Conservation (phyloP, 2,113 vertebrate genomes). For the Nycticebus coucang region DNA sequence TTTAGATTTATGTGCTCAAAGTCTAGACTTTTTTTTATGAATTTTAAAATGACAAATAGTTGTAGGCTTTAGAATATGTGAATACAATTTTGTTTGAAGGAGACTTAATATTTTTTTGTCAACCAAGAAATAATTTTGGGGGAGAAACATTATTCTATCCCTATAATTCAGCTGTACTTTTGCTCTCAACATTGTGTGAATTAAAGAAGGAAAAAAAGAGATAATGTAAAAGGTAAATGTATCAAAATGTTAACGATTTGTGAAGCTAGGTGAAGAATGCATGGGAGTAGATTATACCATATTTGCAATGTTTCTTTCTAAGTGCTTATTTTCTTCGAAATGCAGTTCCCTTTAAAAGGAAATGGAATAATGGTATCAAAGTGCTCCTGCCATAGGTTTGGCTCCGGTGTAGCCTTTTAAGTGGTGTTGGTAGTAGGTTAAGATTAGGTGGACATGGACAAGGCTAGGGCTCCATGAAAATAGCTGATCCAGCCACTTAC, state of each 20-base stretch:
- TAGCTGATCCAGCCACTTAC: background rate
- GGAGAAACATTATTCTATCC: background rate
- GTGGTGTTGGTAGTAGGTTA: background rate
- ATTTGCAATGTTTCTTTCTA: background rate
- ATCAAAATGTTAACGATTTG: background rate
- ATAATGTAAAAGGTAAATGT: background rate
- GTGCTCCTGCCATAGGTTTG: background rate
- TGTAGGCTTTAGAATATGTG: background rate
- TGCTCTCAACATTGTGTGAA: background rate
- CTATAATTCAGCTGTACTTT: background rate
- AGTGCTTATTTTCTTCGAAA: background rate
- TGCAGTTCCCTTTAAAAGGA: background rate
- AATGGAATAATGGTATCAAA: background rate
- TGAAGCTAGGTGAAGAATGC: background rate
- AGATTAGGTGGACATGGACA: fast-evolving
- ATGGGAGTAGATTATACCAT: background rate
- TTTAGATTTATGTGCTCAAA: background rate
- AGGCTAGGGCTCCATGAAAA: background rate
- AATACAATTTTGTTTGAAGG: background rate
- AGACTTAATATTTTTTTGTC: background rate
- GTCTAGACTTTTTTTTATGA: background rate
- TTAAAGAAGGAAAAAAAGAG: background rate
- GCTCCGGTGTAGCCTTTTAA: background rate
- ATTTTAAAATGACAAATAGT: background rate
- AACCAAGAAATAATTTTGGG: background rate